Conservation (phyloP, 2,113 vertebrate species). For the Labrus mixtus region DNA sequence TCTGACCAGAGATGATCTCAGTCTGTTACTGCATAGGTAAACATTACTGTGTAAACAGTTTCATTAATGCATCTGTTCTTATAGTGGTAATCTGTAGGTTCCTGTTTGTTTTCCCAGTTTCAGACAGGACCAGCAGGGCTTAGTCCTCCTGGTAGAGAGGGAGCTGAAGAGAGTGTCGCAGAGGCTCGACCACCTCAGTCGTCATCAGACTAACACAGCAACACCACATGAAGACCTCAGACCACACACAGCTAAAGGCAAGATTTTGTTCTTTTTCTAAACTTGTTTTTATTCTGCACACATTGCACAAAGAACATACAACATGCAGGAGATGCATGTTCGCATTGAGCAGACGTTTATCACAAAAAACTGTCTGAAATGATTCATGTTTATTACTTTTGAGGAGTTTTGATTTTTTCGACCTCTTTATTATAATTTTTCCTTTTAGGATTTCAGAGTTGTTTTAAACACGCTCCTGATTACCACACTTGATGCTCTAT, state of each 20-base stretch:
- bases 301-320: too few relatives aligned
- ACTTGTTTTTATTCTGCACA: too few relatives aligned
- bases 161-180: slow-evolving; percentile 74
- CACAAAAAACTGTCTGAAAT: too few relatives aligned
- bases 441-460: too few relatives aligned
- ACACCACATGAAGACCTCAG: slow-evolving; percentile 4
- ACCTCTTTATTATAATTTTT: too few relatives aligned
- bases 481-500: too few relatives aligned
- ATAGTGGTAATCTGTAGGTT: too few relatives aligned
- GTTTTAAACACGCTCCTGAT: too few relatives aligned
- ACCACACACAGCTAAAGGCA: slow-evolving; percentile 47
- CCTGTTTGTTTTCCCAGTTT: slow-evolving; percentile 53
- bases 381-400: too few relatives aligned
- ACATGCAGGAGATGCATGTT: too few relatives aligned
- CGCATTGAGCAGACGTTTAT: too few relatives aligned
- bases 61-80: background rate
- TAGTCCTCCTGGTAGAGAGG: slow-evolving; percentile 65
- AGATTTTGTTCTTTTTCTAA: background rate
- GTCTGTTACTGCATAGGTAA: slow-evolving; percentile 71
- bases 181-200: slow-evolving; percentile 72
- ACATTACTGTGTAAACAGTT: background rate
- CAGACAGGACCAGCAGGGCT: slow-evolving; percentile 67
- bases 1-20: slow-evolving; percentile 63
- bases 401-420: too few relatives aligned
- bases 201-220: background rate